These are phyloP conservation scores for Diaphora mendica DNA, from an alignment of 2,888 invertebrate genomes.

Conservation along the genomic window DNA sequence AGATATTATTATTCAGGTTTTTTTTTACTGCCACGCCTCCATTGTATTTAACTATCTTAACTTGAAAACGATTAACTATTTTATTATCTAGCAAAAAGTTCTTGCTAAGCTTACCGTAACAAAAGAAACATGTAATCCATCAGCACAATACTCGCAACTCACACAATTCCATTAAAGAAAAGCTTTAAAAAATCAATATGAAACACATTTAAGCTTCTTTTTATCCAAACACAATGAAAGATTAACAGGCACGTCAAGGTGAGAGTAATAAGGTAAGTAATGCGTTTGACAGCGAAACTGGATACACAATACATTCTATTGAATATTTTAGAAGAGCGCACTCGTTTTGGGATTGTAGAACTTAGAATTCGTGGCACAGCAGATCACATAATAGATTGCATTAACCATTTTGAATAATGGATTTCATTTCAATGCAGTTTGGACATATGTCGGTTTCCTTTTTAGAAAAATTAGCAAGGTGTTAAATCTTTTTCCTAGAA, in stretches of 20 bases:
- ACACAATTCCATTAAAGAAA: slow-evolving; percentile 54
- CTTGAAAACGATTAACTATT: slow-evolving; percentile 42
- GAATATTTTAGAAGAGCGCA: slow-evolving; percentile 75
- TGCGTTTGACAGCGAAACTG: slow-evolving; percentile 74
- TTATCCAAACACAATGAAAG: slow-evolving; percentile 75
- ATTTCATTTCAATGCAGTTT: slow-evolving; percentile 13
- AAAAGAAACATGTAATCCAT: slow-evolving; percentile 43
- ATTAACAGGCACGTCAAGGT: slow-evolving; percentile 73
- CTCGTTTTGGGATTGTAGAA: slow-evolving; percentile 57
- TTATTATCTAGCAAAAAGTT: slow-evolving; percentile 38
- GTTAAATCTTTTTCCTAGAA: not conserved
- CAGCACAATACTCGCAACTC: slow-evolving; percentile 57
- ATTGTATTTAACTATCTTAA: slow-evolving; percentile 25
- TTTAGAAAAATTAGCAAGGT: not conserved
- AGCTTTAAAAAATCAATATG: slow-evolving; percentile 65
- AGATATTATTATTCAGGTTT: not conserved
- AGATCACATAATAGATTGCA: slow-evolving; percentile 37
- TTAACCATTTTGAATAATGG: slow-evolving; percentile 26
- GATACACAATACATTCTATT: slow-evolving; percentile 60
- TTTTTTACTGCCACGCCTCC: slow-evolving; percentile 14
- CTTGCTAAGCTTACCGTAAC: slow-evolving; percentile 29
- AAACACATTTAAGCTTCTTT: slow-evolving; percentile 62
- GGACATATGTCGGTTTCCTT: slow-evolving; percentile 11
- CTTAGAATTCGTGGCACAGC: slow-evolving; percentile 40
- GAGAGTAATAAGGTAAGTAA: slow-evolving; percentile 79